Evolutionary conservation across 2,888 invertebrate genomes (phyloP).

Genomic region (Agonopterix alstromeriana): DNA sequence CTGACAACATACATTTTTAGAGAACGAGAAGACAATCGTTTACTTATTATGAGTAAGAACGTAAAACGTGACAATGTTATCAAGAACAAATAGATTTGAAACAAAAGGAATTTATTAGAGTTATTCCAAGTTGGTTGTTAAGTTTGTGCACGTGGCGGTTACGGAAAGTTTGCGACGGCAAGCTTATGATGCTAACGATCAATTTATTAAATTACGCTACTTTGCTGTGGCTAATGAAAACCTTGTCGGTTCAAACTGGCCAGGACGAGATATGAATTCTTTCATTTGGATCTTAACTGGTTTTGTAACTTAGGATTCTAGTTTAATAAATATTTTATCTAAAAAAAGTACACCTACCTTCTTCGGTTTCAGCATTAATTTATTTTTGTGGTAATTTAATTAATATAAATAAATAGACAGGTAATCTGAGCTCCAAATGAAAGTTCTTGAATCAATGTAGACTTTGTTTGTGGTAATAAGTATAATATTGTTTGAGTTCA

Average conservation of each 20-base stretch:
- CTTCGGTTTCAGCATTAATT: too few species aligned
- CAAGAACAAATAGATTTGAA: not conserved
- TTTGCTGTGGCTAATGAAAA: conserved; percentile 38
- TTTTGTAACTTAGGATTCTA: too few species aligned
- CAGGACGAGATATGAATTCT: conserved; percentile 25
- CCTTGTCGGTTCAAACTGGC: conserved; percentile 23
- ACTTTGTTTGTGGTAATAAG: too few species aligned
- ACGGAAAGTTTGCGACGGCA: conserved; percentile 32
- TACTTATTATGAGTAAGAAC: not conserved
- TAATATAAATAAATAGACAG: too few species aligned
- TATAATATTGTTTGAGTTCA: too few species aligned
- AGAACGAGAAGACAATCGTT: conserved; percentile 44
- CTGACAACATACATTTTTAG: conserved; percentile 50
- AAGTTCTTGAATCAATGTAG: too few species aligned
- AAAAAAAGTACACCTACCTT: too few species aligned
- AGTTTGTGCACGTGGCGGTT: conserved; percentile 44
- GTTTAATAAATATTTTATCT: too few species aligned
- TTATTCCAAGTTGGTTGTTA: conserved; percentile 26
- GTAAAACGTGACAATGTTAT: not conserved
- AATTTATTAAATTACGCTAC: conserved; percentile 45
- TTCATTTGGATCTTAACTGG: conserved; percentile 1
- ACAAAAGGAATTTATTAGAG: conserved; percentile 1
- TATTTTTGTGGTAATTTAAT: too few species aligned
- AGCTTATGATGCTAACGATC: conserved; percentile 47
- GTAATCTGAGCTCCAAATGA: too few species aligned